Evolutionary conservation across 1,140 invertebrate genomes (phyloP), one percentile per base, ranked within the genome.

Genomic region (Diachasma alloeum): DNA sequence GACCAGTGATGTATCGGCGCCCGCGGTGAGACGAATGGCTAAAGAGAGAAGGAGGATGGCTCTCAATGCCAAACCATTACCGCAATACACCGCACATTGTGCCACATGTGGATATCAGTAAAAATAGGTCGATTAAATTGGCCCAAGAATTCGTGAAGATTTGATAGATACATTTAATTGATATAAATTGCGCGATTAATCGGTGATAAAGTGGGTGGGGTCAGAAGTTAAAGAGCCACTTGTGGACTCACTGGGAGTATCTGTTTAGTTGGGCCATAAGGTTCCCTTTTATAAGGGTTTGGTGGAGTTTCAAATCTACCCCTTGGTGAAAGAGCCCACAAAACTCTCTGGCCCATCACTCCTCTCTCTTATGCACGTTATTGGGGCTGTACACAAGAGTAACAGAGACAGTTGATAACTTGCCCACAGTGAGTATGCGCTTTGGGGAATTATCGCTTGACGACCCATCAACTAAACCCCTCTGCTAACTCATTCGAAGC

Each of bases 201-300:
- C 82, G 83, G 82, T 85, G 85, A 89, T 87, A 87, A 83, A 83
- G 84, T 69, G 26, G 79, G 36, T 37, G 26, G 87, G 89, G 87
- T 89, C 87, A 88, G 86, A 90, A 90, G 88, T 90, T 90, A 90
- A 90, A 90, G 89, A 89, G 89, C 89, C 89, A 90, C 89, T 90
- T 90, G 89, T 90, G 87, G 89, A 89, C 88, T 87, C 83, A 83
- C 82, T 82, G 85, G 83, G 83, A 86, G 88, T 90, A 89, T 90
- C 89, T 89, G 85, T 90, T 90, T 89, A 89, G 88, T 88, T 87
- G 88, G 84, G 81, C 87, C 86, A 89, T 90, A 90, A 90, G 89
- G 87, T 87, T 88, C 84, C 79, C 82, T 76, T 89, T 89, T 89
- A 88, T 88, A 88, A 88, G 86, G 86, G 87, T 71, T 56, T 44